Base-by-base conservation (phyloP, 23 tunicate genomes). In the Aplidium turbinatum region DNA sequence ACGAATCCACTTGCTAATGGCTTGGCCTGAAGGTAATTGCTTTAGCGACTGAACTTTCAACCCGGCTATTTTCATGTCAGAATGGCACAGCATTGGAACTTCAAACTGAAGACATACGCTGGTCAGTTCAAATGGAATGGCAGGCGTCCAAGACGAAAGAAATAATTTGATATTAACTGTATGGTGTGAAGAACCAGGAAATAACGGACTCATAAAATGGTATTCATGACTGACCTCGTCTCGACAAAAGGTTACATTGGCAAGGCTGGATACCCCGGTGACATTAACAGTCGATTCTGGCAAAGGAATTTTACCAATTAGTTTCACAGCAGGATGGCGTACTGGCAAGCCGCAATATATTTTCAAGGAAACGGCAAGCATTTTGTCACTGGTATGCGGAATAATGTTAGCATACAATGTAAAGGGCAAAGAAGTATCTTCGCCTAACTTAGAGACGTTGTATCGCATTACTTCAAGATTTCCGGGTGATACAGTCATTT, bases 31-130 rank as follows among this genome's bases (percentile, higher is more conserved):
- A 11, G 72, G 9, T 27, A 22, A 4, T 4, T 19, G 29, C 24
- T 66, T 78, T 19, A 13, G 33, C 2, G 35, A 21, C 22, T 52
- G 38, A 1, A 78, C 83, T 67, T 78, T 78, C 2, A 78, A 47
- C 13, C 35, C 53, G 1, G 1, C 31, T 25, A 78, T 78, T 65
- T 31, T 7, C 52, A 78, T 29, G 25, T 65, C 75, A 1, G 83
- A 78, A 19, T 78, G 83, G 28, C 83, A 78, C 28, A 53, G 31
- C 83, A 78, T 78, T n/a, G 83, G 83, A 9, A 55, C 83, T 29
- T 78, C 83, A 65, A 78, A 78, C 54, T 65, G 73, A 36, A 78
- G 31, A 52, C 35, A 18, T 20, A 78, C 58, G 18, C 35, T 52
- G 6, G 58, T n/a, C 6, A 78, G 73, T 54, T 78, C 83, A 34